phyloP scores from a whole-genome alignment of 2,113 vertebrate genomes.

The Loxodonta africana region DNA sequence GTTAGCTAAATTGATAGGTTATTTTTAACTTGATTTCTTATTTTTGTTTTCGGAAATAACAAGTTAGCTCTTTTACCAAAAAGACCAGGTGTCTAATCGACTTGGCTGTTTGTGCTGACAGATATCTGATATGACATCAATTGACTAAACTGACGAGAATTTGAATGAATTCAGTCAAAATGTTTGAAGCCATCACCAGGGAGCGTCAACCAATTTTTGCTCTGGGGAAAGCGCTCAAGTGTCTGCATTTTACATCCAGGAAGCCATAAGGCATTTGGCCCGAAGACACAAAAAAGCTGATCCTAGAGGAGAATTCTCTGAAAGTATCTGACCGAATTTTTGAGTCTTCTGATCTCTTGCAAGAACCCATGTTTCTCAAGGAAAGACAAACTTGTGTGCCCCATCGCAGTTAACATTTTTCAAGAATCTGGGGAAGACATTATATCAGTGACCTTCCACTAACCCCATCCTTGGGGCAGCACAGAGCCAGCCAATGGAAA shows the following conservation, averaged over 20 bases:
- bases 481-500: neutral
- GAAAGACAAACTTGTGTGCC: neutral
- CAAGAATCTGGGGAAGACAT: neutral
- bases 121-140: slow-evolving; percentile 72
- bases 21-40: slow-evolving; percentile 75
- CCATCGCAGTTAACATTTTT: neutral
- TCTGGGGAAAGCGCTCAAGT: slow-evolving; percentile 49
- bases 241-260: neutral
- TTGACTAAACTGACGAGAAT: slow-evolving; percentile 72
- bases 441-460: neutral
- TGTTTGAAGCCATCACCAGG: slow-evolving; percentile 64
- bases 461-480: neutral
- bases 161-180: slow-evolving; percentile 81
- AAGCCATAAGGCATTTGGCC: slow-evolving; percentile 29
- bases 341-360: slow-evolving; percentile 11
- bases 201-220: slow-evolving; percentile 60
- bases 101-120: slow-evolving; percentile 75
- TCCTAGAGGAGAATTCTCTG: slow-evolving; percentile 42
- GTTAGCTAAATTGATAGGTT: slow-evolving; percentile 68
- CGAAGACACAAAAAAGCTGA: neutral
- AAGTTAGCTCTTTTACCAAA: slow-evolving; percentile 69
- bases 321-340: neutral
- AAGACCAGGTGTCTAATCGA: slow-evolving; percentile 79
- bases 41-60: slow-evolving; percentile 76
- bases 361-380: neutral